These are phyloP conservation scores for Pseudorhombus dupliciocellatus DNA, from an alignment of 2,113 vertebrate genomes.

Conservation along the genomic window DNA sequence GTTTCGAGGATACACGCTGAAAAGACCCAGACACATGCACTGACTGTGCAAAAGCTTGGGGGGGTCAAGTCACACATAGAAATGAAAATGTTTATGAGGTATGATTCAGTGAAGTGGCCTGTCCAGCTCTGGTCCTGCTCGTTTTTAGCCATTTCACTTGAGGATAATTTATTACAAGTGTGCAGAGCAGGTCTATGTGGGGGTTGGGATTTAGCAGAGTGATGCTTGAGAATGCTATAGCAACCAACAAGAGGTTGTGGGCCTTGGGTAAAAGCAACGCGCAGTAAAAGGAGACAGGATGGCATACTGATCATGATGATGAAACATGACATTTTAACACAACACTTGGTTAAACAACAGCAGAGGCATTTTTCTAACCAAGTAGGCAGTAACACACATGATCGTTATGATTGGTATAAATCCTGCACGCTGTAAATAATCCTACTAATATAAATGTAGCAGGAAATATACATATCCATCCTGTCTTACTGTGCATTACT, in stretches of 20 bases:
- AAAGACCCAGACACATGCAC: slow-evolving; percentile 54
- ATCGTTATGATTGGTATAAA: no score
- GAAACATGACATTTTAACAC: slow-evolving; percentile 57
- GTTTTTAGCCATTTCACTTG: slow-evolving; percentile 95
- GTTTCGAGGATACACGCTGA: slow-evolving; percentile 21
- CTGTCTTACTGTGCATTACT: no score
- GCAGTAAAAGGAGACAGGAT: slow-evolving; percentile 60
- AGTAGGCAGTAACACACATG: background rate
- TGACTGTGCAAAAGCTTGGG: slow-evolving; percentile 54
- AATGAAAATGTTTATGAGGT: slow-evolving; percentile 81
- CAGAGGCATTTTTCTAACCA: slow-evolving; percentile 61
- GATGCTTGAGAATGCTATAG: slow-evolving; percentile 99
- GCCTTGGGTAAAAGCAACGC: slow-evolving; percentile 76
- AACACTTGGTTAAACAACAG: slow-evolving; percentile 37
- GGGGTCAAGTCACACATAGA: slow-evolving; percentile 56
- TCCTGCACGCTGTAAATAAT: no score
- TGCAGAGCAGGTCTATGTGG: slow-evolving; percentile 84
- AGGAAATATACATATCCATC: no score
- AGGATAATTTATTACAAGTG: slow-evolving; percentile 99
- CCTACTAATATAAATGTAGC: no score
- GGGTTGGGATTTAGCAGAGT: slow-evolving; percentile 77
- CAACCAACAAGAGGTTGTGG: slow-evolving; percentile 87
- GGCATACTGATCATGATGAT: slow-evolving; percentile 46
- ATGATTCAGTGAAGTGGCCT: slow-evolving; percentile 89
- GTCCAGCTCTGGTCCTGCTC: slow-evolving; percentile 85